Evolutionary conservation across 1,140 invertebrate genomes (phyloP), one percentile per base, ranked within the genome.

Genomic region (Popillia japonica): DNA sequence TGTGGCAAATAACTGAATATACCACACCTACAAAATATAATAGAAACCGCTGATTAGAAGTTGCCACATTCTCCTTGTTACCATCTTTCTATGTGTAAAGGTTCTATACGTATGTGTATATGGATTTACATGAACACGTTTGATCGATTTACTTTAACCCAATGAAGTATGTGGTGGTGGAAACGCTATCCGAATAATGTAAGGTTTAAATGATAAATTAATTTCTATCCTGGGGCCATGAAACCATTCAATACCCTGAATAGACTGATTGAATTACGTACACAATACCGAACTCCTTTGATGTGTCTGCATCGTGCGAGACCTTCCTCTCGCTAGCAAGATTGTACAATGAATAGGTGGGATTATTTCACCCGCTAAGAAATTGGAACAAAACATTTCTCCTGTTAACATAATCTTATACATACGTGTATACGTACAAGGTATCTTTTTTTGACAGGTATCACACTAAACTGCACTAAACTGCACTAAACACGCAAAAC

Each of bases 211-310:
- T 79, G 74, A 75, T 75, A 79, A 79, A 79, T 79, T 77, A 79
- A 79, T 79, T 77, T 77, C 72, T 79, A 34, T 75, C 79, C 72
- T 40, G 72, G 76, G 75, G 76, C 79, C 55, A 75, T 72, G 79
- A 77, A 77, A 79, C 79, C 72, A 79, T 79, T 79, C 79, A 79
- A 75, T 79, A 77, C 72, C 34, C 41, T 77, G 68, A 79, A 81
- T 79, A 79, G 78, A 41, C 78, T 78, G 79, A 78, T 79, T 81
- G 77, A 81, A 81, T 81, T 81, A 78, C 78, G 40, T 40, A 61
- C 76, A 78, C 78, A 81, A 81, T 79, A 61, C 73, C 68, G 44
- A 48, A 72, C 78, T 59, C n/a, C 55, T 80, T 77, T 79, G 80
- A 75, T 75, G 42, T 80, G 79, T 76, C 61, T 68, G 61, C 61